Percentiles rank a stretch among this genome's conserved stretches.
phyloP scores from a whole-genome alignment of 2,888 invertebrate species.

The Luffia ferchaultella region DNA sequence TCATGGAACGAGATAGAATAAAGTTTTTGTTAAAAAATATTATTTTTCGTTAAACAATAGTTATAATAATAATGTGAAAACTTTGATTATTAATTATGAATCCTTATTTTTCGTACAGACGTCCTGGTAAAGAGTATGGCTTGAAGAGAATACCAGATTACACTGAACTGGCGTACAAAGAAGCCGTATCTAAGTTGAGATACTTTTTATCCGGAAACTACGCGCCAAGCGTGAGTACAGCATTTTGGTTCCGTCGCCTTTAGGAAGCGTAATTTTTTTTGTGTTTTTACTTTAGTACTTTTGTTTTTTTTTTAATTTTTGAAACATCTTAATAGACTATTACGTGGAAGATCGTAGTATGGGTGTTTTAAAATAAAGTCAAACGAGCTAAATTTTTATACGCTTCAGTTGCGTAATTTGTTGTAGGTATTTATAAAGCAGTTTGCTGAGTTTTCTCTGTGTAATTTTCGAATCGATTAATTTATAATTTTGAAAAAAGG shows the following conservation, averaged over 20 bases:
- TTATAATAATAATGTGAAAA: background rate
- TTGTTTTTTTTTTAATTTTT: background rate
- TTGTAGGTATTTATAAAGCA: too few species aligned
- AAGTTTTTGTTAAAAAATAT: too few species aligned
- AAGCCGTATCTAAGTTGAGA: constrained; percentile 82
- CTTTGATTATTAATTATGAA: background rate
- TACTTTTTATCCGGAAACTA: constrained; percentile 81
- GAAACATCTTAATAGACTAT: background rate
- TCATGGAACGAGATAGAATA: background rate
- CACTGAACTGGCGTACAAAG: constrained; percentile 84
- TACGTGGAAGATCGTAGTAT: too few species aligned
- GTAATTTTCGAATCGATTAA: too few species aligned
- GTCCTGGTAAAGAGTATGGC: constrained; percentile 57
- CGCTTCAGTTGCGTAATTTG: too few species aligned
- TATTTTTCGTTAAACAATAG: too few species aligned
- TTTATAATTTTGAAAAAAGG: too few species aligned
- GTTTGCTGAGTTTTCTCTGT: too few species aligned
- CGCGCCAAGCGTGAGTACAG: constrained; percentile 61
- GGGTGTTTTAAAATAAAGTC: too few species aligned
- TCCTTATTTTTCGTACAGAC: constrained; percentile 29
- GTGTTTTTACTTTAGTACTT: too few species aligned
- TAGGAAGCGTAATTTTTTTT: background rate
- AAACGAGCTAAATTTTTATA: too few species aligned
- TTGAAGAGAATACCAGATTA: constrained; percentile 75
- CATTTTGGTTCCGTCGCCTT: background rate